Evolutionary conservation across 2,113 vertebrate species (phyloP).

Genomic region (Salvelinus alpinus): DNA sequence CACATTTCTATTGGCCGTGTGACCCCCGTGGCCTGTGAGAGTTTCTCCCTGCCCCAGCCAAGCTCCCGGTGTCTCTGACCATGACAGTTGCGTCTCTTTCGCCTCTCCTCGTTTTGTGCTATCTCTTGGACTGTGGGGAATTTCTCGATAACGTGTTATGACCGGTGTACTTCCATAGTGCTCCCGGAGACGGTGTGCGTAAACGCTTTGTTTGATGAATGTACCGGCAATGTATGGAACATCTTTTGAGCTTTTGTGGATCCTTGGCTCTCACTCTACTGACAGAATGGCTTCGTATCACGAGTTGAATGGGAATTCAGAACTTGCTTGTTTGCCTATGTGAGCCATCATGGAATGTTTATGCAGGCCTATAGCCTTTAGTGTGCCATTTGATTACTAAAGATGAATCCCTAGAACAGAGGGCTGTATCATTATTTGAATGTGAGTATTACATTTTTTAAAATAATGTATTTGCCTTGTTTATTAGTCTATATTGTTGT

Average conservation of each 20-base stretch:
- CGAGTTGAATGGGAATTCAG: not conserved
- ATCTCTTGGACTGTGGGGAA: slow-evolving; percentile 17
- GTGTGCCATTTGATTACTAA: not conserved
- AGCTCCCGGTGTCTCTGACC: slow-evolving; percentile 34
- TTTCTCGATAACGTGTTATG: slow-evolving; percentile 19
- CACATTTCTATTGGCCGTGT: slow-evolving; percentile 60
- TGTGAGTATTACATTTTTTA: not conserved
- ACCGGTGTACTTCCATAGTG: slow-evolving; percentile 23
- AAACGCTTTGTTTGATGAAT: slow-evolving; percentile 36
- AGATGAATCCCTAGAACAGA: not conserved
- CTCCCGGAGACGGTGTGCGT: slow-evolving; percentile 5
- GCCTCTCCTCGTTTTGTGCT: slow-evolving; percentile 19
- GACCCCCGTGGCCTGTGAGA: slow-evolving; percentile 64
- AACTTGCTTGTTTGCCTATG: not conserved
- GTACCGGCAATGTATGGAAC: slow-evolving; percentile 37
- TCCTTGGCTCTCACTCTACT: not conserved
- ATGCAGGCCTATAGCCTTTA: not conserved
- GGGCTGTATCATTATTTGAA: not conserved
- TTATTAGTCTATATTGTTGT: not conserved
- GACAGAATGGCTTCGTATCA: not conserved
- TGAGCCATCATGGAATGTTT: not conserved
- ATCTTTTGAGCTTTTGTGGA: not conserved
- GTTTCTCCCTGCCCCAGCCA: slow-evolving; percentile 55
- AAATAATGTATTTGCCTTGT: no score
- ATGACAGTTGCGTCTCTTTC: slow-evolving; percentile 22